Conservation (phyloP, 2,797 vertebrate genomes). For the Pseudochaenichthys georgianus region DNA sequence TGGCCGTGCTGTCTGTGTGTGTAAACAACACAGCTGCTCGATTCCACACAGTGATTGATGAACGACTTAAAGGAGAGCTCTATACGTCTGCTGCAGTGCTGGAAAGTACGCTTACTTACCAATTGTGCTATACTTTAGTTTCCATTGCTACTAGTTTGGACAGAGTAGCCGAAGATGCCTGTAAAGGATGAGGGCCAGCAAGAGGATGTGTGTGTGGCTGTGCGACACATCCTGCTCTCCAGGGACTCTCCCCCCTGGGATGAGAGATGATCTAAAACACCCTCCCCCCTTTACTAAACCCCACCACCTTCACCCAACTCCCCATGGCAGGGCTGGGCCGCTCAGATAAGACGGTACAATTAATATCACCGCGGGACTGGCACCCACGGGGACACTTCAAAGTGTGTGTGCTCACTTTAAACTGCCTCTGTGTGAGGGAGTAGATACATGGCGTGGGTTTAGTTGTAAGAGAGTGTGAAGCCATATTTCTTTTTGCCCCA, state of each 20-base stretch:
- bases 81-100: background rate
- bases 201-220: background rate
- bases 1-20: constrained; percentile 8
- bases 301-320: constrained; percentile 55
- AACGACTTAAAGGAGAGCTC: constrained; percentile 19
- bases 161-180: constrained; percentile 15
- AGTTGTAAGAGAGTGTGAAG: constrained; percentile 44
- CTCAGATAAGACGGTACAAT: constrained; percentile 79
- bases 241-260: constrained; percentile 53
- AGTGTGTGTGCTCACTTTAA: constrained; percentile 45
- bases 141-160: constrained; percentile 29
- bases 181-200: constrained; percentile 19
- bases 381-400: constrained; percentile 67
- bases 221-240: constrained; percentile 55
- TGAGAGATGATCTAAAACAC: constrained; percentile 57
- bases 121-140: background rate
- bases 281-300: background rate
- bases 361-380: constrained; percentile 72
- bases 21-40: constrained; percentile 38
- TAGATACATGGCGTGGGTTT: constrained; percentile 20
- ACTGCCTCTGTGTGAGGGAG: constrained; percentile 14
- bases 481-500: constrained; percentile 48
- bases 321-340: constrained; percentile 72
- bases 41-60: constrained; percentile 37
- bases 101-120: too few relatives aligned